These are phyloP conservation scores for Sebastes nivosus DNA, from an alignment of 2,797 vertebrate species.

Conservation along the genomic window DNA sequence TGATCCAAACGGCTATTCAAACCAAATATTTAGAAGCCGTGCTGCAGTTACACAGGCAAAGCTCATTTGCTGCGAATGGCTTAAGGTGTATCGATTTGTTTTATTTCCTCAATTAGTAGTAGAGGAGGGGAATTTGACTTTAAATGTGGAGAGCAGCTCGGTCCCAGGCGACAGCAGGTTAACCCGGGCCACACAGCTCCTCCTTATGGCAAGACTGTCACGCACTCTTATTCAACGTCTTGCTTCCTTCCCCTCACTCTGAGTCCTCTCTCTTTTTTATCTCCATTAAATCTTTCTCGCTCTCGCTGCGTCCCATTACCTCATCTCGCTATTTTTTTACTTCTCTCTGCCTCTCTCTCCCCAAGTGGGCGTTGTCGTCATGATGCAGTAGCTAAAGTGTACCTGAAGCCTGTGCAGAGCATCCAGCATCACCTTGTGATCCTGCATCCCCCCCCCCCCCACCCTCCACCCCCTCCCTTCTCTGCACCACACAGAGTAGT, in stretches of 20 bases:
- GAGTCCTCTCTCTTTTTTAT: constrained; percentile 2
- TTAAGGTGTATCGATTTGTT: constrained; percentile 27
- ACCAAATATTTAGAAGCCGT: constrained; percentile 15
- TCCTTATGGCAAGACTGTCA: constrained; percentile 37
- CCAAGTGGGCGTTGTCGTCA: constrained; percentile 46
- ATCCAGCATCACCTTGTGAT: constrained; percentile 22
- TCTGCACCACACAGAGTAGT: constrained; percentile 36
- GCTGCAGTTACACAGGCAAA: neutral
- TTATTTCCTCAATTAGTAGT: constrained; percentile 10
- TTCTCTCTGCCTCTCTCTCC: neutral
- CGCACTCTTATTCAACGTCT: constrained; percentile 17
- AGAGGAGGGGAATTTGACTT: neutral
- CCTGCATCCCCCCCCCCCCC: neutral
- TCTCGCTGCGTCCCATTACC: constrained; percentile 16
- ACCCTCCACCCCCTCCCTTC: constrained; percentile 15
- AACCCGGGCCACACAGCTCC: constrained; percentile 35
- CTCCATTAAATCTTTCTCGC: constrained; percentile 14
- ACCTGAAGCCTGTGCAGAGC: constrained; percentile 38
- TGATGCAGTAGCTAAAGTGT: constrained; percentile 49
- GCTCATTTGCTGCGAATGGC: constrained; percentile 5
- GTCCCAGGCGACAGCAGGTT: constrained; percentile 44
- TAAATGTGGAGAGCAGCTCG: constrained; percentile 6
- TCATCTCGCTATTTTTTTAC: constrained; percentile 22
- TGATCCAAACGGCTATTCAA: neutral
- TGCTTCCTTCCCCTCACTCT: constrained; percentile 10